Percentiles rank a stretch among this genome's conserved stretches.
These are phyloP conservation scores for Lytechinus pictus DNA, from an alignment of 35 echinoderm and acorn worm species.

Conservation along the genomic window DNA sequence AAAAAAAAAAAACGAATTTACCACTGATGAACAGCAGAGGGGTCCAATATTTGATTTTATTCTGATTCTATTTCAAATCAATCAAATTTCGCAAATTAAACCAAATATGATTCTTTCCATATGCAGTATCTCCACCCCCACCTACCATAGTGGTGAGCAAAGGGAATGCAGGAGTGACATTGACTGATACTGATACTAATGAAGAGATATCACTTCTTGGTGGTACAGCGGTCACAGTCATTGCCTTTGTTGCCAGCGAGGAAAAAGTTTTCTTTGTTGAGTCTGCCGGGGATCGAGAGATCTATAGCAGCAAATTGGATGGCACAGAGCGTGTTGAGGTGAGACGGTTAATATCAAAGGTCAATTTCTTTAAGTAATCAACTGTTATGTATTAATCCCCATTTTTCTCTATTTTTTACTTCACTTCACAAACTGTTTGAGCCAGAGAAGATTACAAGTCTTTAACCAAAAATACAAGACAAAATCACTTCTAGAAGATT, in stretches of 20 bases:
- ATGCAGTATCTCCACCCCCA: slow-evolving; percentile 60
- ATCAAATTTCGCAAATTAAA: background rate
- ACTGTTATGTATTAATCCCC: no score
- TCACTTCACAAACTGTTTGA: no score
- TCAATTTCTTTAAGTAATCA: no score
- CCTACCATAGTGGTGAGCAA: slow-evolving; percentile 44
- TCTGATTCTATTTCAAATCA: background rate
- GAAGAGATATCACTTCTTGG: slow-evolving; percentile 15
- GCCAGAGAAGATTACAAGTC: no score
- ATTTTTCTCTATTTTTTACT: no score
- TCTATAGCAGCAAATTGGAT: slow-evolving; percentile 59
- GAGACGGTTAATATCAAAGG: background rate
- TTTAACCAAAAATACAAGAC: no score
- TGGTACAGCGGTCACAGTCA: slow-evolving; percentile 6
- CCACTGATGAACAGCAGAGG: no score
- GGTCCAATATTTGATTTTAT: background rate
- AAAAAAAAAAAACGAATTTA: no score
- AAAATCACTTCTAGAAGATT: no score
- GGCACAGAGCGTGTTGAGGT: slow-evolving; percentile 45
- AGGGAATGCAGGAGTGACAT: slow-evolving; percentile 5
- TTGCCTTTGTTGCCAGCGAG: slow-evolving; percentile 50
- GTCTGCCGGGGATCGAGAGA: background rate
- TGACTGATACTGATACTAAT: slow-evolving; percentile 61
- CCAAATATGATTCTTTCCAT: background rate
- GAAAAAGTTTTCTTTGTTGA: slow-evolving; percentile 46